Conservation (phyloP, 2,888 invertebrate species). For the Xestia sexstrigata region DNA sequence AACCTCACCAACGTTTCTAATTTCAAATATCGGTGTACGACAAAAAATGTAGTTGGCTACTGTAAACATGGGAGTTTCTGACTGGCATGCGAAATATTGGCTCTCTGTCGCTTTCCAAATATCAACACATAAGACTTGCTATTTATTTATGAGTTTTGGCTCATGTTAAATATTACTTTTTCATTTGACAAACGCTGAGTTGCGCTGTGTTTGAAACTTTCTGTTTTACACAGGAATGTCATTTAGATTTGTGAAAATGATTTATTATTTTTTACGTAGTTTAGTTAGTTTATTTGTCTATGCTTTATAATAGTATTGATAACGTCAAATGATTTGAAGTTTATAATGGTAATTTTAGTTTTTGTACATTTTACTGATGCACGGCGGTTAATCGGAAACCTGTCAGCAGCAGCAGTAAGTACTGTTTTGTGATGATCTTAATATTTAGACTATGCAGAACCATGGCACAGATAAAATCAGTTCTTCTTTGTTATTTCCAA, state of each 20-base stretch:
- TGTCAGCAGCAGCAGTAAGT: not conserved
- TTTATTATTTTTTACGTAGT: not conserved
- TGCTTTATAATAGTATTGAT: not conserved
- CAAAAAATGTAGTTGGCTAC: conserved; percentile 56
- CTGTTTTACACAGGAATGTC: conserved; percentile 8
- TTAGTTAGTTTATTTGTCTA: not conserved
- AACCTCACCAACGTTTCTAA: conserved; percentile 13
- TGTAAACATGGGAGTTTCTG: conserved; percentile 53
- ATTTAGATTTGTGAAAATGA: conserved; percentile 9
- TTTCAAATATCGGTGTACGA: conserved; percentile 47
- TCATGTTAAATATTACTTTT: conserved; percentile 65
- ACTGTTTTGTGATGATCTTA: not conserved
- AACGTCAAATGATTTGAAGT: not conserved
- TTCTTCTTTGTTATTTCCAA: not conserved
- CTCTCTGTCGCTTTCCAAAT: conserved; percentile 60
- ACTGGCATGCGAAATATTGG: conserved; percentile 68
- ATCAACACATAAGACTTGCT: conserved; percentile 65
- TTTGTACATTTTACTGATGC: not conserved
- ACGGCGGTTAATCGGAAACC: not conserved
- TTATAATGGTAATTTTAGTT: not conserved
- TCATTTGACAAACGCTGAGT: conserved; percentile 52
- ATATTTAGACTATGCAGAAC: not conserved
- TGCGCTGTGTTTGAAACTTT: conserved; percentile 24
- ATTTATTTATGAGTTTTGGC: conserved; percentile 66
- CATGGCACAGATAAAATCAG: not conserved